Percentiles rank a stretch among this genome's conserved stretches.
Conservation (phyloP, 2,113 vertebrate genomes). For the Tragulus kanchil region DNA sequence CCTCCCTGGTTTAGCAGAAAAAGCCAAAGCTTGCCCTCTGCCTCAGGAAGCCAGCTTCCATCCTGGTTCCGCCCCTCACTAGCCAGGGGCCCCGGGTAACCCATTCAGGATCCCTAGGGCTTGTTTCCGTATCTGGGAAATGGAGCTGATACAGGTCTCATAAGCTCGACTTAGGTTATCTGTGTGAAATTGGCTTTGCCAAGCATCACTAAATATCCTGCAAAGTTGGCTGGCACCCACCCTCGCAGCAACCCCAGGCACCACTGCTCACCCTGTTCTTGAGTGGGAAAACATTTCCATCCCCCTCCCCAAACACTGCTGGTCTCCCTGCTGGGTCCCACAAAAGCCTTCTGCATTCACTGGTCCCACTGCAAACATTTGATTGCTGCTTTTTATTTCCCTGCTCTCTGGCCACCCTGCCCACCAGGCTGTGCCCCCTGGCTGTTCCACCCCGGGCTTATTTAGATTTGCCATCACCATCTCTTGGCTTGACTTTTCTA, state of each 20-base stretch:
- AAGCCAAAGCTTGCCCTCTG: neutral
- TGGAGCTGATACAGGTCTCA: neutral
- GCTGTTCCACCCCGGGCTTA: neutral
- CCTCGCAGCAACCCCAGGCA: too few relatives aligned
- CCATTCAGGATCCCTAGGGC: neutral
- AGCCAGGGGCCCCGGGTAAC: neutral
- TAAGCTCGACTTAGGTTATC: neutral
- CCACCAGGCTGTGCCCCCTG: neutral
- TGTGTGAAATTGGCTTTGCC: neutral
- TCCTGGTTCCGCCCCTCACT: neutral
- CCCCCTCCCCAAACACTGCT: neutral
- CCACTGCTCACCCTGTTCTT: neutral
- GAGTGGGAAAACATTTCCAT: neutral
- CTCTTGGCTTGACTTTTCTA: slow-evolving; percentile 64
- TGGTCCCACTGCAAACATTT: neutral
- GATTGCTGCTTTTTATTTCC: neutral
- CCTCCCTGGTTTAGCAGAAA: neutral
- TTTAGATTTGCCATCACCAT: neutral
- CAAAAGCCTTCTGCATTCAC: neutral
- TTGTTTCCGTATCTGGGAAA: neutral
- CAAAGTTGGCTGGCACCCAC: neutral
- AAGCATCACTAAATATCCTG: neutral
- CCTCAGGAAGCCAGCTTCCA: neutral
- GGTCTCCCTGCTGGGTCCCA: neutral
- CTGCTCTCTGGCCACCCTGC: neutral